Evolutionary conservation across 2,797 vertebrate genomes (phyloP).

Genomic region (Heteromormyrus szaboi): DNA sequence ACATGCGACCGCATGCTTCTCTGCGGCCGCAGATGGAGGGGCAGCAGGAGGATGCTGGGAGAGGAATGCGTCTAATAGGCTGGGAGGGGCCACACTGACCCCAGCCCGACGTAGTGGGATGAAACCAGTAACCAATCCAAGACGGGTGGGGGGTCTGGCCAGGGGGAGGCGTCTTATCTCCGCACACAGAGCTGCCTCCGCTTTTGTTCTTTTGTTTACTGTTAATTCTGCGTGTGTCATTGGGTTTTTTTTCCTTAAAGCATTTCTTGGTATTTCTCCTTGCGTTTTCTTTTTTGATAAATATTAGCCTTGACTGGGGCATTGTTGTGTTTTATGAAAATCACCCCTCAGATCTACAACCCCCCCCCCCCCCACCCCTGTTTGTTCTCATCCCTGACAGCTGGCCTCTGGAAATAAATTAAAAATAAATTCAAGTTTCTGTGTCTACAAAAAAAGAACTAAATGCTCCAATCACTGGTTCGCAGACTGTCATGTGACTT

Average conservation of each 20-base stretch:
- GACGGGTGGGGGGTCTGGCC: background rate
- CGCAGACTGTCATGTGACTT: background rate
- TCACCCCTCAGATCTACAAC: background rate
- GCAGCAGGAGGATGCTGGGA: background rate
- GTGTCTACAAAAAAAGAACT: background rate
- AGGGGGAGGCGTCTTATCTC: background rate
- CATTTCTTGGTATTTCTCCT: background rate
- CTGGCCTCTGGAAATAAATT: background rate
- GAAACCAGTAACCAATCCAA: background rate
- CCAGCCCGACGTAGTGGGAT: background rate
- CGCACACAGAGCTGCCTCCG: background rate
- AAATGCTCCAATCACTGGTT: background rate
- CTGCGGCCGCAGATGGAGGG: background rate
- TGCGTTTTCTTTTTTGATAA: background rate
- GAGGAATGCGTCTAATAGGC: background rate
- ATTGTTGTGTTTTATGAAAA: background rate
- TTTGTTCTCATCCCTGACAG: background rate
- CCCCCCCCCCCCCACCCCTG: background rate
- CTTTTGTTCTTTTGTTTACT: constrained; percentile 1
- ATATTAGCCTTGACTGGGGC: background rate
- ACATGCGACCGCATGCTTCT: background rate
- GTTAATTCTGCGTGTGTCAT: background rate
- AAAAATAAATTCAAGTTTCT: background rate
- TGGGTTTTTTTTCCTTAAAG: background rate
- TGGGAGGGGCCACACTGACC: background rate